Conservation (phyloP, 2,113 vertebrate species). For the Athene noctua region DNA sequence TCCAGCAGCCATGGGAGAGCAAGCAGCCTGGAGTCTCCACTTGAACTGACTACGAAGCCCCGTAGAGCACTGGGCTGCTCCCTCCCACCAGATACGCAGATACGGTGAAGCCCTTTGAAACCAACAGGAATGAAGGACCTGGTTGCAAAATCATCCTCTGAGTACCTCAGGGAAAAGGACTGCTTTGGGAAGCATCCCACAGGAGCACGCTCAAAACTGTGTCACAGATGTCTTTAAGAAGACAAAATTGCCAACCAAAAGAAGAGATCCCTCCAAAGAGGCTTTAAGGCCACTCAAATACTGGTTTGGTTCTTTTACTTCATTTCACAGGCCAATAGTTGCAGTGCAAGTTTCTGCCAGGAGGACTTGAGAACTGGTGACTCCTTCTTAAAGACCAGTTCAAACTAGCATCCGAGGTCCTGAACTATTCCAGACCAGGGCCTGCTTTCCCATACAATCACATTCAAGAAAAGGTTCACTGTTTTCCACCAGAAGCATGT, state of each 20-base stretch:
- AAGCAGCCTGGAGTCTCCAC: constrained; percentile 16
- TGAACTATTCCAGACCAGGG: not conserved
- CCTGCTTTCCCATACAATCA: not conserved
- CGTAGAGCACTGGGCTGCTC: not conserved
- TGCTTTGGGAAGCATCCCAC: not conserved
- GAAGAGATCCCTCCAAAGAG: not conserved
- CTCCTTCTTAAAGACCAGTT: not conserved
- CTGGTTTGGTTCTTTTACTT: not conserved
- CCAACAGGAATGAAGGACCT: not conserved
- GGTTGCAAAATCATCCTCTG: constrained; percentile 5
- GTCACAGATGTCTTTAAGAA: not conserved
- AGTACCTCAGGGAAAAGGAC: not conserved
- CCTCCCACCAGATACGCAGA: not conserved
- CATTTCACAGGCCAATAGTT: not conserved
- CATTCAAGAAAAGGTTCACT: not conserved
- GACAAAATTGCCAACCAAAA: not conserved
- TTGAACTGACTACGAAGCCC: not conserved
- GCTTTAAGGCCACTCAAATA: not conserved
- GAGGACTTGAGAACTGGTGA: not conserved
- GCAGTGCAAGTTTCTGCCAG: not conserved
- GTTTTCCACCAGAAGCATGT: not conserved
- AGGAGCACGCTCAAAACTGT: not conserved
- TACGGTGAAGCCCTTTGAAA: not conserved
- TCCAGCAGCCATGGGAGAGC: constrained; percentile 49
- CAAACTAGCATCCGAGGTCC: not conserved